These are phyloP conservation scores for Cryptosula pallasiana DNA, from an alignment of 2,888 invertebrate species.

Conservation along the genomic window DNA sequence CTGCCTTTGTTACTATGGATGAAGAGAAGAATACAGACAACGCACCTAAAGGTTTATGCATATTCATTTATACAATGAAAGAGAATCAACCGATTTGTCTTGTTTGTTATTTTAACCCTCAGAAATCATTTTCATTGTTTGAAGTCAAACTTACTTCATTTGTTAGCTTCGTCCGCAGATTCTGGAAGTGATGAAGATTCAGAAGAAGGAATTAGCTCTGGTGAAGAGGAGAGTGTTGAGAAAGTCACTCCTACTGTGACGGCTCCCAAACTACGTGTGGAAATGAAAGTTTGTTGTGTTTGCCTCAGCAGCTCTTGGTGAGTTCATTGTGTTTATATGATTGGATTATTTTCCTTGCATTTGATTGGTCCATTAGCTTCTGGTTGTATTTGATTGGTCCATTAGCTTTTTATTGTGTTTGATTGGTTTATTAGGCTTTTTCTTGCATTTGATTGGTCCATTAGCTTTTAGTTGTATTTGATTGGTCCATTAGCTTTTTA, in stretches of 20 bases:
- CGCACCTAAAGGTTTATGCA: not conserved
- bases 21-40: not conserved
- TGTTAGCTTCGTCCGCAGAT: not conserved
- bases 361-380: not conserved
- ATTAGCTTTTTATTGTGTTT: not conserved
- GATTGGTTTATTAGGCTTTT: not conserved
- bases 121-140: too few relatives aligned
- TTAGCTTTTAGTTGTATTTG: too few relatives aligned
- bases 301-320: constrained; percentile 20
- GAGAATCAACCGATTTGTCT: too few relatives aligned
- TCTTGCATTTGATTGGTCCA: not conserved
- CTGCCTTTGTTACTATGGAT: not conserved
- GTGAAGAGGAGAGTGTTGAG: not conserved
- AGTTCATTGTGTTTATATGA: too few relatives aligned
- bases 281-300: constrained; percentile 15
- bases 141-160: too few relatives aligned
- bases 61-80: too few relatives aligned
- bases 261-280: not conserved
- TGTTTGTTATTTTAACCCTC: too few relatives aligned
- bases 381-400: not conserved
- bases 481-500: too few relatives aligned
- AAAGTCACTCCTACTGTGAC: not conserved
- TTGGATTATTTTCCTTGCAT: not conserved
- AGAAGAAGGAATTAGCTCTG: not conserved
- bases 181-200: not conserved